Base-by-base conservation (phyloP, 35 echinoderm and acorn worm genomes). In the Apostichopus parvimensis region DNA sequence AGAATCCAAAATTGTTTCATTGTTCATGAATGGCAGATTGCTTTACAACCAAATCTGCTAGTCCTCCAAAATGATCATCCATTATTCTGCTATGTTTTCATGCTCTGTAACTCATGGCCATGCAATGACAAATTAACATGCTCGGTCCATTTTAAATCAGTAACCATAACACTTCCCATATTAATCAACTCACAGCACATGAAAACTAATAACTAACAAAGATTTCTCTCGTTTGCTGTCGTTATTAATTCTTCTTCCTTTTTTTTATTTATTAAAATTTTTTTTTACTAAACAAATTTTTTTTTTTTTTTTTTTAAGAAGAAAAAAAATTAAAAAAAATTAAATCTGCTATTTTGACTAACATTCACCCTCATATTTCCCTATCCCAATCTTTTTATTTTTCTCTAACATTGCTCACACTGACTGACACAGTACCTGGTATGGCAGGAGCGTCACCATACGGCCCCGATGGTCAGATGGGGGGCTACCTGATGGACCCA, bases 401-500 rank as follows among this genome's bases (percentile, higher is more conserved):
- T 77, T 86, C 82, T 78, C 34, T 93, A 86, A 65, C 75, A 91
- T 77, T 54, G 89, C 89, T 91, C 64, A 55, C 88, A 78, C 86
- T 73, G 57, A 68, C 86, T 88, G 86, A 91, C 21, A 68, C 77
- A 91, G 89, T 91, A 26, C 89, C 89, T 77, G 89, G 92, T 87
- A 85, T 85, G 79, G 80, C 92, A 45, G 92, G 92, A 77, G 92
- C 92, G 34, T 85, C 92, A 77, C 79, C 92, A 17, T 93, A 93
- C 62, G 81, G 92, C 60, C 92, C 79, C 8, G 91, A 90, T 61
- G 89, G 89, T 79, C 89, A 91, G 89, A 91, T 93, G 92, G 92
- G 92, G 64, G 92, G 92, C 25, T 93, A 93, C 82, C 79, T 93
- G 58, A 93, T 93, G 92, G 92, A 93, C 62, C 81, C 92, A 73